These are phyloP conservation scores for Chaenocephalus aceratus DNA, from an alignment of 2,113 vertebrate species.

Conservation along the genomic window DNA sequence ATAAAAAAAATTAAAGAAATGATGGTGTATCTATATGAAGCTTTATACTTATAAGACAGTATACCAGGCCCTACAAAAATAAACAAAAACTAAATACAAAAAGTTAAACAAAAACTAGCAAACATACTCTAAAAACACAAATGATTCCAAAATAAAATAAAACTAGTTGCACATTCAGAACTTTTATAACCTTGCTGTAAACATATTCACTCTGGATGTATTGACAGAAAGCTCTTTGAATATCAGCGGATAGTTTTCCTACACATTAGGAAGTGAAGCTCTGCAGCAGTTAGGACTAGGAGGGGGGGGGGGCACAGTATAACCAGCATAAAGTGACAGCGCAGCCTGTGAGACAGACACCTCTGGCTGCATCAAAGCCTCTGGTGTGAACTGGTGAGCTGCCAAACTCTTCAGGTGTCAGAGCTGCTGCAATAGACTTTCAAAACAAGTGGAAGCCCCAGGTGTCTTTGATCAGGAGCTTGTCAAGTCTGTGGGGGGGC, in stretches of 20 bases:
- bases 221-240: not conserved
- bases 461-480: slow-evolving; percentile 76
- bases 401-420: slow-evolving; percentile 79
- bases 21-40: no score
- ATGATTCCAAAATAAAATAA: no score
- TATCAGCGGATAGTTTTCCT: not conserved
- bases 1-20: no score
- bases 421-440: slow-evolving; percentile 70
- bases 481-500: not conserved
- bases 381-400: slow-evolving; percentile 66
- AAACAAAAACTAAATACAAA: no score
- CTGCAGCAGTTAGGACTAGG: slow-evolving; percentile 21
- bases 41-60: no score
- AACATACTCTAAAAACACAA: not conserved
- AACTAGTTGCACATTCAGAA: no score
- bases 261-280: slow-evolving; percentile 17
- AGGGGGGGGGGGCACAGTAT: not conserved
- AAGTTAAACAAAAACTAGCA: no score
- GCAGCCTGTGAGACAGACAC: slow-evolving; percentile 69
- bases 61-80: no score
- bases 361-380: slow-evolving; percentile 76
- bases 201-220: no score
- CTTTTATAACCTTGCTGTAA: not conserved
- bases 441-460: slow-evolving; percentile 65
- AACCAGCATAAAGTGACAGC: slow-evolving; percentile 61